These are phyloP conservation scores for Lucifuga dentata DNA, from an alignment of 2,113 vertebrate species.

Conservation along the genomic window DNA sequence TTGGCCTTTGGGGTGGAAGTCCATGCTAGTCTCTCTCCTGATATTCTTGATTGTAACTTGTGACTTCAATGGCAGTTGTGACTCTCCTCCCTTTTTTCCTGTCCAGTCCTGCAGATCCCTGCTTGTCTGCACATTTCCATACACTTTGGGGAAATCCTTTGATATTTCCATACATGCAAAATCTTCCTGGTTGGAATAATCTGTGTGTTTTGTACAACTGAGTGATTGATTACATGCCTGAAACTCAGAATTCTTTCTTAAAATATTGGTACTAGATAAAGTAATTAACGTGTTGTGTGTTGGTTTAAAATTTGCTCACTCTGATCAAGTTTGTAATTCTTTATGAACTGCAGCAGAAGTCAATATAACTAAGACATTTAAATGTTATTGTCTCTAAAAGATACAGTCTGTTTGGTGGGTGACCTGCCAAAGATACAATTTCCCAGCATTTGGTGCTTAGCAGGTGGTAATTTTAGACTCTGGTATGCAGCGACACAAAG, in stretches of 20 bases:
- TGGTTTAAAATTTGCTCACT: too few species aligned
- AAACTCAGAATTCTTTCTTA: too few species aligned
- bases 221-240: too few species aligned
- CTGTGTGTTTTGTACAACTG: not conserved
- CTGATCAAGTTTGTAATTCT: too few species aligned
- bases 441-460: not conserved
- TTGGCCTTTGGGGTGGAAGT: not conserved
- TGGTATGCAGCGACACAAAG: not conserved
- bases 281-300: too few species aligned
- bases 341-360: too few species aligned
- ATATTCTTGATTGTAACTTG: slow-evolving; percentile 19
- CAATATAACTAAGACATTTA: too few species aligned
- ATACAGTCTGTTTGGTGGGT: too few species aligned
- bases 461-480: not conserved
- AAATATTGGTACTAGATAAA: too few species aligned
- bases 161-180: slow-evolving; percentile 73
- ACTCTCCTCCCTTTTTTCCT: not conserved
- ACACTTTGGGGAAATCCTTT: slow-evolving; percentile 41
- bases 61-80: slow-evolving; percentile 3
- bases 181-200: slow-evolving; percentile 3
- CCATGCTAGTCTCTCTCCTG: slow-evolving; percentile 9
- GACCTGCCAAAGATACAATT: not conserved
- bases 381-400: too few species aligned
- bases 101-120: slow-evolving; percentile 4
- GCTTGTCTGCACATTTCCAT: slow-evolving; percentile 67